These are phyloP conservation scores for Erinaceus europaeus DNA, from an alignment of 2,113 vertebrate species.

Conservation along the genomic window DNA sequence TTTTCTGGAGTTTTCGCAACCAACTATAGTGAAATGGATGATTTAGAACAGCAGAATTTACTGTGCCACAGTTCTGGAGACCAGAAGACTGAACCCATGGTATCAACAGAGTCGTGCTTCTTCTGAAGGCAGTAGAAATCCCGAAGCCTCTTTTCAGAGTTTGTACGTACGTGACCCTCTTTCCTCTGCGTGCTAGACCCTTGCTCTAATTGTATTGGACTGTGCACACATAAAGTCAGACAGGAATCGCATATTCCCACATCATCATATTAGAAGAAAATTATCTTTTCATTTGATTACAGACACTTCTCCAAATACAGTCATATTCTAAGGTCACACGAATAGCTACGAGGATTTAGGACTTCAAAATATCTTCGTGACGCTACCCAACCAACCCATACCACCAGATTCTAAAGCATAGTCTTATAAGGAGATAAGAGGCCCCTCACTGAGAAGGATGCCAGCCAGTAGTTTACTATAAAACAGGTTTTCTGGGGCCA, in stretches of 20 bases:
- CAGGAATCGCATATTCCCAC: no score
- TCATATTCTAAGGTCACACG: not conserved
- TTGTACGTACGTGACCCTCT: not conserved
- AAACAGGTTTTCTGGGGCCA: no score
- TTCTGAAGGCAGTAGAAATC: rapidly evolving
- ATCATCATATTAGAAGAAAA: no score
- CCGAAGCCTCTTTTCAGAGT: not conserved
- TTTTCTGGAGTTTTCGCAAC: not conserved
- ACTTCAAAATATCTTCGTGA: not conserved
- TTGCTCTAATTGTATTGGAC: not conserved
- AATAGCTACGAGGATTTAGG: not conserved
- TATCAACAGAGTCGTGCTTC: not conserved
- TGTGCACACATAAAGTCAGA: no score
- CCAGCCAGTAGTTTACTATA: rapidly evolving
- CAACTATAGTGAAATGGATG: no score
- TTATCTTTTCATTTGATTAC: not conserved
- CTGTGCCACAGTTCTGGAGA: not conserved
- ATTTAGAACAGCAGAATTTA: not conserved
- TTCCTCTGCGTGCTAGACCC: not conserved
- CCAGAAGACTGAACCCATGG: not conserved
- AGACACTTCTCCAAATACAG: not conserved
- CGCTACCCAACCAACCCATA: no score
- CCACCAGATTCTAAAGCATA: not conserved
- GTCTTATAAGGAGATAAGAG: not conserved
- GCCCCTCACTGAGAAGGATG: no score